These are phyloP conservation scores for Carassius auratus DNA, from an alignment of 2,113 vertebrate species.

Conservation along the genomic window DNA sequence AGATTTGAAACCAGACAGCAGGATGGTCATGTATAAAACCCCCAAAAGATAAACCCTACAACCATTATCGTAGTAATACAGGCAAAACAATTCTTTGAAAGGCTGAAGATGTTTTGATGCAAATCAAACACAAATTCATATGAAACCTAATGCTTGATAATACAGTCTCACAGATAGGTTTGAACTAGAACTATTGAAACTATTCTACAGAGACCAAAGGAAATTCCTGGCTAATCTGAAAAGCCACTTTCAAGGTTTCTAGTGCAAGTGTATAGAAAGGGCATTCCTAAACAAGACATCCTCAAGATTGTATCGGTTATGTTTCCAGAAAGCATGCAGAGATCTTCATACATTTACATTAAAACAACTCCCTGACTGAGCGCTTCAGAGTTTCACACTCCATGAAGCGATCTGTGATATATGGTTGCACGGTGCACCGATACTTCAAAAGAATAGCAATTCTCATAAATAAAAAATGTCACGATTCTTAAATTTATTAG, in stretches of 20 bases:
- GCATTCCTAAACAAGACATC: not conserved
- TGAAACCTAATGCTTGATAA: slow-evolving; percentile 34
- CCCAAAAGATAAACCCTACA: not conserved
- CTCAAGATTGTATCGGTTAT: not conserved
- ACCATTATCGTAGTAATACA: not conserved
- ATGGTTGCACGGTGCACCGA: too few relatives aligned
- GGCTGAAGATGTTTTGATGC: not conserved
- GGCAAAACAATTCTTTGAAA: not conserved
- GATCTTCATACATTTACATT: not conserved
- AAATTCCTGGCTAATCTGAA: not conserved
- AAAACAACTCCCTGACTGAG: too few relatives aligned
- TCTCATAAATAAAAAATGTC: too few relatives aligned
- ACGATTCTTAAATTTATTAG: too few relatives aligned
- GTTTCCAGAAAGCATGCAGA: not conserved
- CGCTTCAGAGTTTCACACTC: too few relatives aligned
- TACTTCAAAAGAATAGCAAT: too few relatives aligned
- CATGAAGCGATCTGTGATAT: too few relatives aligned
- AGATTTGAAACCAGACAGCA: slow-evolving; percentile 37
- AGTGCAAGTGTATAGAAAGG: not conserved
- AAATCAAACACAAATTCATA: slow-evolving; percentile 14
- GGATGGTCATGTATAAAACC: not conserved
- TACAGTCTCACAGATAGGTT: slow-evolving; percentile 10
- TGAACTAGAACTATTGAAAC: not conserved
- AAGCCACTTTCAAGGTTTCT: not conserved
- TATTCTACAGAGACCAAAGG: not conserved